A percentile compares a stretch with the other conserved stretches of the same genome.
These are phyloP conservation scores for Ciconia nigra DNA, from an alignment of 2,797 vertebrate genomes.

Conservation along the genomic window DNA sequence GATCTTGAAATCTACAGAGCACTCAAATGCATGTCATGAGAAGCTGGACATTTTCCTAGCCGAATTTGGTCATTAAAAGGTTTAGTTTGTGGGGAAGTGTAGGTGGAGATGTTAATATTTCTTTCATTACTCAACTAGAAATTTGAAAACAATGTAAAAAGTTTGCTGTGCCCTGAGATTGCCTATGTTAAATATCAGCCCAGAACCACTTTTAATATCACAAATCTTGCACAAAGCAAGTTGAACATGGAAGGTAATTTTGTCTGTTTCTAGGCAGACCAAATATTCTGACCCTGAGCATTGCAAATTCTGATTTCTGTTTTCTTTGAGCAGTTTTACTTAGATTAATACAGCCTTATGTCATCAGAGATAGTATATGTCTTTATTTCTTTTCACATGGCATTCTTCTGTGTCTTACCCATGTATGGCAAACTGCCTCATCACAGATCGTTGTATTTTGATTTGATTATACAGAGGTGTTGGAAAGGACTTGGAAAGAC, in stretches of 20 bases:
- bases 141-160: conserved; percentile 12
- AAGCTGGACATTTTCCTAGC: background rate
- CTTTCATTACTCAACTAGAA: conserved; percentile 36
- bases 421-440: background rate
- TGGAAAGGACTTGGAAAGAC: background rate
- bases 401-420: background rate
- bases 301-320: background rate
- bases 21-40: background rate
- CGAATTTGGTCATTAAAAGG: conserved; percentile 32
- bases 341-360: background rate
- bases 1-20: background rate
- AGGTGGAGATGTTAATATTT: conserved; percentile 60
- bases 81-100: conserved; percentile 49
- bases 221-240: background rate
- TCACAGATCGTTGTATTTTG: background rate
- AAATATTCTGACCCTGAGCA: background rate
- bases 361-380: background rate
- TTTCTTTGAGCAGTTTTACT: background rate
- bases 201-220: background rate
- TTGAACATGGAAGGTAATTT: background rate
- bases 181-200: background rate
- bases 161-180: conserved; percentile 27
- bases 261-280: background rate
- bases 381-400: background rate
- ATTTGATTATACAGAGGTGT: background rate